Percentiles rank a stretch among this genome's conserved stretches.
Conservation (phyloP, 2,888 invertebrate species). For the Megastigmus dorsalis region DNA sequence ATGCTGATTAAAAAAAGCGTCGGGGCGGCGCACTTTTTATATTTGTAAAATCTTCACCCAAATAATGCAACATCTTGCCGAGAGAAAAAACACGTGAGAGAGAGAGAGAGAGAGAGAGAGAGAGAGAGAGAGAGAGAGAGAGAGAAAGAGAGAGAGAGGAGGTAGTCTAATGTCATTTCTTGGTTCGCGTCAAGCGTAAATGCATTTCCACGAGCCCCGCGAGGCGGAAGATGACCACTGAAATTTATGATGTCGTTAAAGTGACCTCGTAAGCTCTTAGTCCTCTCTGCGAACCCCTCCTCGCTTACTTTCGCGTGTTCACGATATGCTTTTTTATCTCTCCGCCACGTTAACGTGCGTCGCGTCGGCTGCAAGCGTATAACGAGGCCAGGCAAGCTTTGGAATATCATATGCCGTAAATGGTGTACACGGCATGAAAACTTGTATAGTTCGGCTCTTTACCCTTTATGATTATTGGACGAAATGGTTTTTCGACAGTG, state of each 20-base stretch:
- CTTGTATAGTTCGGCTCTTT: conserved; percentile 33
- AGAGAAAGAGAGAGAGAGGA: conserved; percentile 53
- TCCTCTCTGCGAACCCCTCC: background rate
- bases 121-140: conserved; percentile 59
- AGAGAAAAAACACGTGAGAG: too few relatives aligned
- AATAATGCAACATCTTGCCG: too few relatives aligned
- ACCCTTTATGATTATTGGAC: conserved; percentile 45
- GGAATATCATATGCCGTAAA: conserved; percentile 20
- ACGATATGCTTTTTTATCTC: conserved; percentile 57
- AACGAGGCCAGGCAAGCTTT: background rate
- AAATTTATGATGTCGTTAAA: conserved; percentile 71
- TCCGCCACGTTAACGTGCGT: background rate
- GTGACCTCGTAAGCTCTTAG: conserved; percentile 53
- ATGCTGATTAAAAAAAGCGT: background rate
- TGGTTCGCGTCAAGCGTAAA: conserved; percentile 57
- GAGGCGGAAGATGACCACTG: conserved; percentile 69
- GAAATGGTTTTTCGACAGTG: conserved; percentile 25
- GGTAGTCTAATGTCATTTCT: conserved; percentile 61
- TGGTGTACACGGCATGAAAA: conserved; percentile 32
- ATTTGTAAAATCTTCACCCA: background rate
- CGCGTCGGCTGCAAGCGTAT: conserved; percentile 37
- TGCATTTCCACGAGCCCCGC: conserved; percentile 65
- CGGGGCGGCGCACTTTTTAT: background rate
- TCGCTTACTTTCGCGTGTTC: background rate
- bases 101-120: background rate